Base-by-base conservation (phyloP, 2,888 invertebrate genomes). In the Pandemis cinnamomeana region DNA sequence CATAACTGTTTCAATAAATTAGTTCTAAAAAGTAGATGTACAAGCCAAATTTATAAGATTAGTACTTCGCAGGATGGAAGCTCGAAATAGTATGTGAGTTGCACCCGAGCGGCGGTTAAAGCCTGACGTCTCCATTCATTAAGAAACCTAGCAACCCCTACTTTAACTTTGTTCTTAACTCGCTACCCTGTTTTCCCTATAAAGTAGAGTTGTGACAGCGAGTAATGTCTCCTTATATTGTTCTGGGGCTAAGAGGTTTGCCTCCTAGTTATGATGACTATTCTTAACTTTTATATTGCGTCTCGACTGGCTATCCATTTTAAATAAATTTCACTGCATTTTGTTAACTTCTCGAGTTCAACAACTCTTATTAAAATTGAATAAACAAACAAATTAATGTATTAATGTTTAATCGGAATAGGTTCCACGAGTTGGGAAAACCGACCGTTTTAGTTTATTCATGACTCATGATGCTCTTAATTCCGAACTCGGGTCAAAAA, bases 141-240 rank as follows among this genome's bases (percentile, higher is more conserved):
- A 92, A 89, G 83, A 82, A 89, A 89, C 88, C 89, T 91, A 90
- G 89, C 88, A 86, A 87, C 86, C 87, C 85, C 84, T 82, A 78
- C 78, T 84, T 87, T 82, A 93, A 93, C 91, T 93, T 93, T 88
- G 91, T 91, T 91, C 89, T 83, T 85, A 90, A 91, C 90, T 91
- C 85, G 83, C 82, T 83, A 83, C 86, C 80, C 89, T 90, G 91
- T 91, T 93, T 92, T 92, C 88, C 91, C 91, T 93, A 91, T 92
- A 92, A 91, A 93, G 89, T 91, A 91, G 89, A 92, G 87, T 90
- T 92, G 91, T 92, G 94, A 92, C 93, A 92, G 90, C 89, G 92
- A 94, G 91, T 92, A 93, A 93, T 93, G 92, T 91, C 90, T 88
- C 89, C 90, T 90, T 92, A 92, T 93, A 93, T 93, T 94, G 93